phyloP scores from a whole-genome alignment of 2,113 vertebrate genomes.

The Picathartes gymnocephalus region DNA sequence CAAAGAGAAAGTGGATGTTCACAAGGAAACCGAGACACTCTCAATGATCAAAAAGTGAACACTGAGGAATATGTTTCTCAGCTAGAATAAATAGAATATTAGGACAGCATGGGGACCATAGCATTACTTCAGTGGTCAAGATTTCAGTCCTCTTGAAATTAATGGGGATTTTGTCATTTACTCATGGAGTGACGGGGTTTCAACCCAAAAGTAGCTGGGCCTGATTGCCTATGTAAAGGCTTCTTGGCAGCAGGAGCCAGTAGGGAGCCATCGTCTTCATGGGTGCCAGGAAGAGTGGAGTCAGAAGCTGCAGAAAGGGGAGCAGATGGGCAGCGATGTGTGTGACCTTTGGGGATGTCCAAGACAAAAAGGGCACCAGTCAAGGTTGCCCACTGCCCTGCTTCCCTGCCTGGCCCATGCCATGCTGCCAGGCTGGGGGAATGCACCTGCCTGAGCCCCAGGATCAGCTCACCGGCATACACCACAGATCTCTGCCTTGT shows the following conservation, averaged over 20 bases:
- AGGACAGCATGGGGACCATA: background rate
- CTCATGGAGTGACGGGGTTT: background rate
- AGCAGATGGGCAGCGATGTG: background rate
- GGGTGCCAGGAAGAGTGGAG: background rate
- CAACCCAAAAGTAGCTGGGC: background rate
- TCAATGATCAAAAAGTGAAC: background rate
- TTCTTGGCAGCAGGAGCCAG: background rate
- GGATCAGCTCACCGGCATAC: too few relatives aligned
- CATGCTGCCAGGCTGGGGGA: background rate
- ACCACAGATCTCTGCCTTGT: background rate
- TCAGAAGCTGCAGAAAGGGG: background rate
- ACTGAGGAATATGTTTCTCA: background rate
- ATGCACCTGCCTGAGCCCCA: fast-evolving
- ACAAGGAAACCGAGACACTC: fast-evolving
- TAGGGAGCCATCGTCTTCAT: background rate
- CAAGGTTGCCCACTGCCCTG: too few relatives aligned
- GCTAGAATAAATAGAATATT: background rate
- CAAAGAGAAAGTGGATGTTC: background rate
- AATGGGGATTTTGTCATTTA: background rate
- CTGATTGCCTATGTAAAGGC: background rate
- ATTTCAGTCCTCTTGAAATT: background rate
- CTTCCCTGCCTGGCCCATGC: fast-evolving
- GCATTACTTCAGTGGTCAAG: background rate
- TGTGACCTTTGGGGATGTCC: background rate
- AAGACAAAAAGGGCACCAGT: background rate